Evolutionary conservation across 2,888 invertebrate species (phyloP).

Genomic region (Pycnomerus fuliginosus): DNA sequence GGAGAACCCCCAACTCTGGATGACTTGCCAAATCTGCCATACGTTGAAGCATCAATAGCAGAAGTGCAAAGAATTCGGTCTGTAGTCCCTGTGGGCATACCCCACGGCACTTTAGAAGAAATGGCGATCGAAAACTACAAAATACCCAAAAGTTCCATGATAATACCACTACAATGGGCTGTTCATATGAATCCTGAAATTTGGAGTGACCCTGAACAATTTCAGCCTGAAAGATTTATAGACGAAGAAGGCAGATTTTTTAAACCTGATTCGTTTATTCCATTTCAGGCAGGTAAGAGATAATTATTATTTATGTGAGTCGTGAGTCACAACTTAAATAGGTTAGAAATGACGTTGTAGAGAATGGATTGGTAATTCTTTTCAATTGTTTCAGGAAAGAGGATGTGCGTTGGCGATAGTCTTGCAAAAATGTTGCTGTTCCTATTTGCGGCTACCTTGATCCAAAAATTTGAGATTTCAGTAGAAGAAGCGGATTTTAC

Average conservation of each 20-base stretch:
- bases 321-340: too few relatives aligned
- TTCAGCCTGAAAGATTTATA: constrained; percentile 70
- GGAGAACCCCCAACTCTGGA: constrained; percentile 53
- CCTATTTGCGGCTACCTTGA: constrained; percentile 63
- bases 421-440: constrained; percentile 71
- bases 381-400: constrained; percentile 64
- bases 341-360: neutral
- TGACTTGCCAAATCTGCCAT: constrained; percentile 59
- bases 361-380: neutral
- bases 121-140: constrained; percentile 54
- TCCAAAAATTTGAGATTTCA: constrained; percentile 59
- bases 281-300: constrained; percentile 82
- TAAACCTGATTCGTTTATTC: constrained; percentile 72
- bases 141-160: constrained; percentile 70
- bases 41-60: constrained; percentile 71
- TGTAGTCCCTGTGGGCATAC: constrained; percentile 81
- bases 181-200: constrained; percentile 69
- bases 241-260: constrained; percentile 61
- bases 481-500: constrained; percentile 58
- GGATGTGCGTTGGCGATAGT: constrained; percentile 85
- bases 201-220: constrained; percentile 70
- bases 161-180: constrained; percentile 80
- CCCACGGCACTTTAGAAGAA: constrained; percentile 70
- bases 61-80: constrained; percentile 79
- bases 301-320: too few relatives aligned